Percentiles rank a stretch among this genome's conserved stretches.
phyloP scores from a whole-genome alignment of 2,797 vertebrate species.

The Typhlichthys subterraneus region DNA sequence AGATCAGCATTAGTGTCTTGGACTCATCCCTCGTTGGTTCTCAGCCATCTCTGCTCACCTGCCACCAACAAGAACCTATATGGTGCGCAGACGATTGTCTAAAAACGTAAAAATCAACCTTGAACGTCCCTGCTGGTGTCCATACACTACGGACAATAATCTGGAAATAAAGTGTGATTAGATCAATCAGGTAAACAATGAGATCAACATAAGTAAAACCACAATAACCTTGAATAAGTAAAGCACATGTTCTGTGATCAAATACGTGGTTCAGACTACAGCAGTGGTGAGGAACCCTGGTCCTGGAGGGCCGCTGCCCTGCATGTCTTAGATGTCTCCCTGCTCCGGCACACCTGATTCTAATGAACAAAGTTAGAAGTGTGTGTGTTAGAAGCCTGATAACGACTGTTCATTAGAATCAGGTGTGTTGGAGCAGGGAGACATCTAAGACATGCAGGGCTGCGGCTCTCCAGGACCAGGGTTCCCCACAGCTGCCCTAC shows the following conservation, averaged over 20 bases:
- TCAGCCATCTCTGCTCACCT: slow-evolving; percentile 35
- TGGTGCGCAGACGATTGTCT: background rate
- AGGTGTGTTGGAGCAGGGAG: too few species aligned
- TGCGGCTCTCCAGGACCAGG: too few species aligned
- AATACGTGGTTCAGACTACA: background rate
- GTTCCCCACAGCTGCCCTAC: too few species aligned
- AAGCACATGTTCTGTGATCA: background rate
- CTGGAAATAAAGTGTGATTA: background rate
- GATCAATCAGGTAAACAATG: background rate
- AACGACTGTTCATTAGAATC: too few species aligned
- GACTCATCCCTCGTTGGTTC: slow-evolving; percentile 2
- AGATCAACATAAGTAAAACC: too few species aligned
- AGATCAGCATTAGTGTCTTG: slow-evolving; percentile 4
- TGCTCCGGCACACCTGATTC: too few species aligned
- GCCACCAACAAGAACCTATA: slow-evolving; percentile 15
- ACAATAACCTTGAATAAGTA: background rate
- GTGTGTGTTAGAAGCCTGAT: too few species aligned
- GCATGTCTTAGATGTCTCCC: too few species aligned
- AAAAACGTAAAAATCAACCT: slow-evolving; percentile 6
- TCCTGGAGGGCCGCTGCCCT: too few species aligned
- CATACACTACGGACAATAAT: background rate
- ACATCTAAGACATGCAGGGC: too few species aligned
- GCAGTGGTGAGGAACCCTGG: background rate
- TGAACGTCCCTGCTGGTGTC: background rate
- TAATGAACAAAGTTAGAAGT: too few species aligned